These are phyloP conservation scores for Laupala kohalensis DNA, from an alignment of 1,140 invertebrate species.

Conservation along the genomic window DNA sequence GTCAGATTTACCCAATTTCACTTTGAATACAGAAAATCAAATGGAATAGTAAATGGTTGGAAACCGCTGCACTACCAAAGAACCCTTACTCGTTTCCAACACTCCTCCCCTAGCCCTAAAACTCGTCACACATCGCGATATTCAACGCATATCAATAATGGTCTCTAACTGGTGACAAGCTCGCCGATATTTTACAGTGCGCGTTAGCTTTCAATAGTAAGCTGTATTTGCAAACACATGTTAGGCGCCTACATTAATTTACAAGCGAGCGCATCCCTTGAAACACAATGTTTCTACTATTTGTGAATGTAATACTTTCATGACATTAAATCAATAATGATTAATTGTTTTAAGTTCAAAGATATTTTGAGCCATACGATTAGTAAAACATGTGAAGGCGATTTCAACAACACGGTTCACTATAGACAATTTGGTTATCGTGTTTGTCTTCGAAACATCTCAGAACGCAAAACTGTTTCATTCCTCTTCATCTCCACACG, in stretches of 20 bases:
- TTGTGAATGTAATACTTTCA: not conserved
- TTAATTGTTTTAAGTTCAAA: not conserved
- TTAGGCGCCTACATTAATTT: not conserved
- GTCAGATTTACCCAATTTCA: too few relatives aligned
- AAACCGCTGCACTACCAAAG: too few relatives aligned
- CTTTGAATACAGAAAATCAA: too few relatives aligned
- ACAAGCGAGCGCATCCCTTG: not conserved
- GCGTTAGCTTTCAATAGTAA: not conserved
- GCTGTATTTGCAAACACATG: not conserved
- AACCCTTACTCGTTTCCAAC: too few relatives aligned
- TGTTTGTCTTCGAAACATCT: too few relatives aligned
- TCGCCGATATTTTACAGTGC: not conserved
- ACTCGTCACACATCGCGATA: not conserved
- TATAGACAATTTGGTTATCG: too few relatives aligned
- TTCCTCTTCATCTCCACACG: too few relatives aligned
- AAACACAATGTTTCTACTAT: not conserved
- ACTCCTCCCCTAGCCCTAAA: not conserved
- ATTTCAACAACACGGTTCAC: too few relatives aligned
- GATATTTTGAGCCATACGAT: too few relatives aligned
- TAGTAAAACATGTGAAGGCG: too few relatives aligned
- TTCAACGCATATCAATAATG: not conserved
- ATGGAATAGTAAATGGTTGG: too few relatives aligned
- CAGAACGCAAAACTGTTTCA: too few relatives aligned
- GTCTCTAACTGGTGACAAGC: not conserved
- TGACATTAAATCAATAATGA: not conserved